Percentiles rank a stretch among this genome's conserved stretches.
phyloP scores from a whole-genome alignment of 2,113 vertebrate species.

The Indri indri region DNA sequence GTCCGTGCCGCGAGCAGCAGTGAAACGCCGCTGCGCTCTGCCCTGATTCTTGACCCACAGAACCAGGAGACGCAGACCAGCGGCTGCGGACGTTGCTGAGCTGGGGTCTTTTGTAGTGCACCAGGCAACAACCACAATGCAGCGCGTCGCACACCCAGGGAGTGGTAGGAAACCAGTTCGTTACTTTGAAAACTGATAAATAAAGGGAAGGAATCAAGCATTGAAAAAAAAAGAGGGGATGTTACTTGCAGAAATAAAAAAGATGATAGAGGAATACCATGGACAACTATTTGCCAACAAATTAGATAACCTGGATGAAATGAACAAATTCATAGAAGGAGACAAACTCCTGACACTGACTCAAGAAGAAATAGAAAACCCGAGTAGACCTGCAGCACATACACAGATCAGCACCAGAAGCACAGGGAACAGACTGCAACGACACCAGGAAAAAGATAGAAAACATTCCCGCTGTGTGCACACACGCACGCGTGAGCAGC shows the following conservation, averaged over 20 bases:
- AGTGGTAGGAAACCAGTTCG: not conserved
- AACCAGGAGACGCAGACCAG: fast-evolving
- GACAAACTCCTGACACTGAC: not conserved
- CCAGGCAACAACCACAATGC: not conserved
- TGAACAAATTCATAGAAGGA: not conserved
- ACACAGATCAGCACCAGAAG: not conserved
- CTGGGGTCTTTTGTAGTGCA: not conserved
- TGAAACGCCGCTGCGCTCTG: not conserved
- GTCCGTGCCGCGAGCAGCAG: fast-evolving
- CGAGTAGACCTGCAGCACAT: not conserved
- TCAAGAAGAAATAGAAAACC: not conserved
- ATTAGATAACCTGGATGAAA: not conserved
- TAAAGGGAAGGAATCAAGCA: not conserved
- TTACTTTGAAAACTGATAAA: not conserved
- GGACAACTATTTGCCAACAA: not conserved
- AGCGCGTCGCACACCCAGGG: too few species aligned
- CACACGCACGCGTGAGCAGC: too few species aligned
- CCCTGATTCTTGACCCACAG: not conserved
- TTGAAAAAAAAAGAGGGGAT: not conserved
- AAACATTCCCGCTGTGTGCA: not conserved
- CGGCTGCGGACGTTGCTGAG: fast-evolving
- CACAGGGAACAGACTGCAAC: too few species aligned
- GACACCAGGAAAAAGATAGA: not conserved
- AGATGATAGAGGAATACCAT: not conserved
- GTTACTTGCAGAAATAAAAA: not conserved